Evolutionary conservation across 2,888 invertebrate species (phyloP).

Genomic region (Drosophila setosimentum): DNA sequence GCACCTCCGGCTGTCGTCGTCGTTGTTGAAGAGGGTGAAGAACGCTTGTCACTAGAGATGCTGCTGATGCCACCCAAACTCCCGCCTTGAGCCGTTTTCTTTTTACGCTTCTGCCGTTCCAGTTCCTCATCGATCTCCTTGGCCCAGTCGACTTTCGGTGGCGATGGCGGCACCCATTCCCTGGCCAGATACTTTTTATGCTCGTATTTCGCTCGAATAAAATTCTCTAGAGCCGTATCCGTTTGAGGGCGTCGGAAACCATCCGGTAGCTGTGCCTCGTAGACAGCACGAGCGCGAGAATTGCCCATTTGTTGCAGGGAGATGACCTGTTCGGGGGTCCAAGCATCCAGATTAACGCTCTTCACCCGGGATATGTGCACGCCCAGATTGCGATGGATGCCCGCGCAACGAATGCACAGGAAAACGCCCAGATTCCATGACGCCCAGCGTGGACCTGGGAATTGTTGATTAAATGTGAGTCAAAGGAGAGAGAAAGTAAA

Average conservation of each 20-base stretch:
- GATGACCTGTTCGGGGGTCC: conserved; percentile 99
- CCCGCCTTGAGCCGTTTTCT: conserved; percentile 88
- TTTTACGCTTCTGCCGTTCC: conserved; percentile 92
- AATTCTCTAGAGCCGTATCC: conserved; percentile 96
- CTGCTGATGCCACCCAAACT: conserved; percentile 68
- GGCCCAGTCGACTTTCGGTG: conserved; percentile 94
- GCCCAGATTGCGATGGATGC: conserved; percentile 98
- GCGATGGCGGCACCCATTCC: conserved; percentile 96
- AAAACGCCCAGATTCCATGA: conserved; percentile 99
- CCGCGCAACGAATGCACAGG: conserved; percentile 99
- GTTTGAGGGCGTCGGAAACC: conserved; percentile 98
- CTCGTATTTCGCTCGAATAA: conserved; percentile 99
- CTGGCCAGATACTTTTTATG: conserved; percentile 99
- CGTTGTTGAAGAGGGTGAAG: conserved; percentile 7
- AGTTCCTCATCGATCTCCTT: conserved; percentile 95
- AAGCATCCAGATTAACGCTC: conserved; percentile 98
- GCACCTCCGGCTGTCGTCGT: conserved; percentile 38
- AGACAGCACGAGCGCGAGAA: conserved; percentile 97
- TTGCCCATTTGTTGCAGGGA: conserved; percentile 99
- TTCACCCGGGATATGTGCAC: conserved; percentile 99
- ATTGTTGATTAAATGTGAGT: neutral
- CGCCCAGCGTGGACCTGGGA: conserved; percentile 98
- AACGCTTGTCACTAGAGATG: conserved; percentile 64
- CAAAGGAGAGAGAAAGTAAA: neutral
- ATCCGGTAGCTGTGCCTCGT: conserved; percentile 98